A percentile compares a stretch with the other conserved stretches of the same genome.
Conservation (phyloP, 64 coral and sea anemone species). For the Exaiptasia diaphana region DNA sequence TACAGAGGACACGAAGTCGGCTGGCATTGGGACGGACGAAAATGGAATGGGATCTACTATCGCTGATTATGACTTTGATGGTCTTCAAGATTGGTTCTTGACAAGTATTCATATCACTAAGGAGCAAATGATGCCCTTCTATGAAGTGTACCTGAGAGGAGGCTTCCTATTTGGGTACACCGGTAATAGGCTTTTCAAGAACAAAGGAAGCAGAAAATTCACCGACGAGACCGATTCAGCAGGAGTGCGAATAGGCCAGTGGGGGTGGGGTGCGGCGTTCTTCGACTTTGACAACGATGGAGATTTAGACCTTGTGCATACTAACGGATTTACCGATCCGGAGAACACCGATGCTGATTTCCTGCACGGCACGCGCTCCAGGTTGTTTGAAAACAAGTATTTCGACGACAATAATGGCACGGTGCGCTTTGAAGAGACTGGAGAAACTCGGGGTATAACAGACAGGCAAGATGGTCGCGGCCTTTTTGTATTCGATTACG, state of each 20-base stretch:
- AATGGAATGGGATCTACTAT: slow-evolving; percentile 97
- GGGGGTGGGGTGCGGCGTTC: slow-evolving; percentile 91
- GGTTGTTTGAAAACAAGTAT: slow-evolving; percentile 70
- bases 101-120: slow-evolving; percentile 84
- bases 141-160: slow-evolving; percentile 83
- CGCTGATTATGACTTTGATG: slow-evolving; percentile 81
- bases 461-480: slow-evolving; percentile 85
- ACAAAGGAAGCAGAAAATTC: slow-evolving; percentile 76
- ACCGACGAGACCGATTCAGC: slow-evolving; percentile 68
- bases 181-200: slow-evolving; percentile 82
- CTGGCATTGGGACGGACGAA: slow-evolving; percentile 78
- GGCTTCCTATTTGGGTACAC: slow-evolving; percentile 90
- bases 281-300: slow-evolving; percentile 97
- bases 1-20: slow-evolving; percentile 51
- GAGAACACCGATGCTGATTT: slow-evolving; percentile 94
- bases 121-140: slow-evolving; percentile 86
- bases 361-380: slow-evolving; percentile 77
- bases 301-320: slow-evolving; percentile 91
- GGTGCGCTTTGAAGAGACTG: slow-evolving; percentile 62
- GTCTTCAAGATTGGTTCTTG: slow-evolving; percentile 87
- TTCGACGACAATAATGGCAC: slow-evolving; percentile 62
- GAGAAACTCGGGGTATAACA: slow-evolving; percentile 56
- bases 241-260: slow-evolving; percentile 77
- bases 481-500: slow-evolving; percentile 87
- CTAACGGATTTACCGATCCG: slow-evolving; percentile 89